Conservation (phyloP, 2,113 vertebrate species). For the Phylloscopus trochiloides region DNA sequence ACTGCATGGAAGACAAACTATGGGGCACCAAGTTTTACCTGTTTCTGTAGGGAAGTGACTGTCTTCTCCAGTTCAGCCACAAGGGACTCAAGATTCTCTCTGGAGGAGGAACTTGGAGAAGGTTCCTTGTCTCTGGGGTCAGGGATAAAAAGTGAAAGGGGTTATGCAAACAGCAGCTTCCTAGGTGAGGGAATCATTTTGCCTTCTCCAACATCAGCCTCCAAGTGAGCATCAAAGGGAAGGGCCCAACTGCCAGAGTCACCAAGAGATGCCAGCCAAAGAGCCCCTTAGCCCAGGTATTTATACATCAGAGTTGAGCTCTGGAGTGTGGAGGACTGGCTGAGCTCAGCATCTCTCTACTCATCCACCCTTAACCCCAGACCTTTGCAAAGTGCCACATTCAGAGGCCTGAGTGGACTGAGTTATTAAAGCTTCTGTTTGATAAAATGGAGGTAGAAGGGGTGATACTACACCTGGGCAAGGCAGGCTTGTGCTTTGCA, state of each 20-base stretch:
- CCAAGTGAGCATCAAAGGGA: background rate
- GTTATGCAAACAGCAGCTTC: background rate
- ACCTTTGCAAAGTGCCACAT: background rate
- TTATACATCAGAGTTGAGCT: background rate
- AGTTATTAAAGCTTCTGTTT: background rate
- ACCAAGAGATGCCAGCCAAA: background rate
- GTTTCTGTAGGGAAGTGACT: slow-evolving; percentile 46
- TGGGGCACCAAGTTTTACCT: slow-evolving; percentile 18
- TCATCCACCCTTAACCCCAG: background rate
- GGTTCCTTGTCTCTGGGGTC: background rate
- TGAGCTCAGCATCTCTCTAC: background rate
- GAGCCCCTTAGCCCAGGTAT: background rate
- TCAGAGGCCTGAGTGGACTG: background rate
- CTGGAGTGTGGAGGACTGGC: background rate
- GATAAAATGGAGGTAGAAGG: background rate
- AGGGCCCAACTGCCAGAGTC: background rate
- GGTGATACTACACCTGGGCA: slow-evolving; percentile 34
- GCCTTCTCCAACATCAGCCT: background rate
- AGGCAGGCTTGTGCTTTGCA: background rate
- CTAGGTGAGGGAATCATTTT: background rate
- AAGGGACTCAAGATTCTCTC: slow-evolving; percentile 35
- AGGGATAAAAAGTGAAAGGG: background rate
- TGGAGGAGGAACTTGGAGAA: background rate
- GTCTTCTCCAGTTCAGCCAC: slow-evolving; percentile 59
- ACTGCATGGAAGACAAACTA: background rate